Base-by-base conservation (phyloP, 2,888 invertebrate species). In the Synanthedon tipuliformis region DNA sequence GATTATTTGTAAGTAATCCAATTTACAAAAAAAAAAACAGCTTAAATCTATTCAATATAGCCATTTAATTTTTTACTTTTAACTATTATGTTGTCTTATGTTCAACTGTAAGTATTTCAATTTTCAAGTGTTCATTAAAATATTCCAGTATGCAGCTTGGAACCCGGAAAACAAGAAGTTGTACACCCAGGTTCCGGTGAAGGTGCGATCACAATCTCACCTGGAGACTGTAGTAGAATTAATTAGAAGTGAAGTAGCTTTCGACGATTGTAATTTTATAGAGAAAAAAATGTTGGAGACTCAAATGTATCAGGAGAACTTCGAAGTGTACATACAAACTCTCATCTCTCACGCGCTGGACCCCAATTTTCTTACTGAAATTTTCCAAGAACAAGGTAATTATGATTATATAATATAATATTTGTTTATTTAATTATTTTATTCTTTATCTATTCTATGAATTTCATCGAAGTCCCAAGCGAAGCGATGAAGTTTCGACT, bases 281-380 rank as follows among this genome's bases (percentile, higher is more conserved):
- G 92, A 93, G 59, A 92, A 92, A 68, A 89, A 91, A 54, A 92
- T 94, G 91, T 89, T 92, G 64, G 92, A 93, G 59, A 92, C 92
- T 53, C 90, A 92, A 63, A 90, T 91, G 65, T 94, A 94, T 80
- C 93, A 94, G 68, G 95, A 95, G 69, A 94, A 94, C 73, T 96
- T 96, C 73, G 95, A 95, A 88, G 95, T 96, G 48, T 96, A 95
- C 69, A 93, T 96, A 73, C 96, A 96, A 76, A 95, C 95, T 3
- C 89, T 96, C 68, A 95, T 96, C 69, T 96, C 96, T 3, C 96
- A 96, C 75, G 95, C 95, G 5, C 82, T 96, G 59, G 96, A 96
- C 80, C 93, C 94, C 4, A 95, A 95, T 82, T 96, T 96, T 72
- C 89, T 96, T 15, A 92, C 92, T 51, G 96, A 96, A 88, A 96